These are phyloP conservation scores for Conus ventricosus DNA, from an alignment of 1,140 invertebrate genomes.

Conservation along the genomic window DNA sequence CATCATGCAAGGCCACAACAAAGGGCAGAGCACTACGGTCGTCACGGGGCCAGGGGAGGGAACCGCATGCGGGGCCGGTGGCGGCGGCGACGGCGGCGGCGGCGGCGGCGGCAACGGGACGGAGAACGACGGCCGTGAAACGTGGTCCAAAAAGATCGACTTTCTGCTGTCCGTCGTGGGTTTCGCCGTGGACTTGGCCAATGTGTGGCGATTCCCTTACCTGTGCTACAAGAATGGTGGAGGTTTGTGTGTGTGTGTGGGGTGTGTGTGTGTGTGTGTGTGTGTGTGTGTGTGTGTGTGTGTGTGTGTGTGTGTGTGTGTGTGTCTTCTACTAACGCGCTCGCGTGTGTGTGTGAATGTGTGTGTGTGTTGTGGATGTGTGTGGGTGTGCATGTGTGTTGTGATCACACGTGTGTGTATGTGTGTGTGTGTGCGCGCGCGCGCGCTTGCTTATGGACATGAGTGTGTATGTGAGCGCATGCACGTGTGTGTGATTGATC, in stretches of 20 bases:
- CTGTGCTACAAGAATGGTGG: conserved; percentile 96
- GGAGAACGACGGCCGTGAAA: conserved; percentile 61
- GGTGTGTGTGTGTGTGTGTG: background rate
- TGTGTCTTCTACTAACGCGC: no score
- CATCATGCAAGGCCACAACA: conserved; percentile 23
- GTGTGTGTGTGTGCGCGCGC: background rate
- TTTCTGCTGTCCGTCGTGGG: conserved; percentile 77
- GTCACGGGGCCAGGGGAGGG: background rate
- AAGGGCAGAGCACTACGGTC: background rate
- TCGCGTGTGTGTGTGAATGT: no score
- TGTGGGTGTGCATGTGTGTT: no score
- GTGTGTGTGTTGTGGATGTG: no score
- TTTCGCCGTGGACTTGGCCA: conserved; percentile 83
- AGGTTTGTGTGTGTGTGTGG: conserved; percentile 75
- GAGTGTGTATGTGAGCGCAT: background rate
- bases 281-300: no score
- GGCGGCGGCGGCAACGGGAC: conserved; percentile 13
- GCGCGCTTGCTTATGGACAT: no score
- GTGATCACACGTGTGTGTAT: background rate
- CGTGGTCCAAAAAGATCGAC: conserved; percentile 76
- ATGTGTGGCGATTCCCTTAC: conserved; percentile 97
- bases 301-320: no score
- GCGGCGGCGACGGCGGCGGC: conserved; percentile 30
- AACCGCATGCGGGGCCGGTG: conserved; percentile 37
- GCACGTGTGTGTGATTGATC: background rate